These are phyloP conservation scores for Parazoanthus atlanticus DNA, from an alignment of 92 coral and sea anemone species.

Conservation along the genomic window DNA sequence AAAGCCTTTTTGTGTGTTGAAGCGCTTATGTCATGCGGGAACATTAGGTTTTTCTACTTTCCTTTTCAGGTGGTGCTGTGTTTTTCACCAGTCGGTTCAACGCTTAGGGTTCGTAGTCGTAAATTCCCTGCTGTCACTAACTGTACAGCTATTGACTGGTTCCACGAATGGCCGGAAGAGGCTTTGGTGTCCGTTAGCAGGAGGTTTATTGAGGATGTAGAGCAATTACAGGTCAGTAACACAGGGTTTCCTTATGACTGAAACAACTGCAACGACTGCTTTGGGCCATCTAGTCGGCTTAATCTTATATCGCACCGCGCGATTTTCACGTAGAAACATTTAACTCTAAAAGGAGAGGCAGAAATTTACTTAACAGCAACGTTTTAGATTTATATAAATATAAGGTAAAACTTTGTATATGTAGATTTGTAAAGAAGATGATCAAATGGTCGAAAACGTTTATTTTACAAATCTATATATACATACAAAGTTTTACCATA, in stretches of 20 bases:
- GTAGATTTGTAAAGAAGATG: no score
- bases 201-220: conserved; percentile 95
- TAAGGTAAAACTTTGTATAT: no score
- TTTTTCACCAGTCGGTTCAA: conserved; percentile 99
- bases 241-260: background rate
- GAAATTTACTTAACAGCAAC: no score
- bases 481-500: no score
- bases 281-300: background rate
- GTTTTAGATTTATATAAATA: no score
- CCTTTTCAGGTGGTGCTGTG: conserved; percentile 85
- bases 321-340: background rate
- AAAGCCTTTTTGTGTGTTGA: no score
- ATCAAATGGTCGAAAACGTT: no score
- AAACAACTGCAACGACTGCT: background rate
- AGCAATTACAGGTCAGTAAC: conserved; percentile 84
- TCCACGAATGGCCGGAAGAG: conserved; percentile 99
- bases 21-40: background rate
- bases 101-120: conserved; percentile 97
- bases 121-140: conserved; percentile 99
- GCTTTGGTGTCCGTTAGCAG: conserved; percentile 99
- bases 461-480: no score
- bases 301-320: background rate
- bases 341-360: background rate
- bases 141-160: conserved; percentile 99
- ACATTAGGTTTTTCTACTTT: background rate